Conservation (phyloP, 2,888 invertebrate species). For the Amblyjoppa fuscipennis region DNA sequence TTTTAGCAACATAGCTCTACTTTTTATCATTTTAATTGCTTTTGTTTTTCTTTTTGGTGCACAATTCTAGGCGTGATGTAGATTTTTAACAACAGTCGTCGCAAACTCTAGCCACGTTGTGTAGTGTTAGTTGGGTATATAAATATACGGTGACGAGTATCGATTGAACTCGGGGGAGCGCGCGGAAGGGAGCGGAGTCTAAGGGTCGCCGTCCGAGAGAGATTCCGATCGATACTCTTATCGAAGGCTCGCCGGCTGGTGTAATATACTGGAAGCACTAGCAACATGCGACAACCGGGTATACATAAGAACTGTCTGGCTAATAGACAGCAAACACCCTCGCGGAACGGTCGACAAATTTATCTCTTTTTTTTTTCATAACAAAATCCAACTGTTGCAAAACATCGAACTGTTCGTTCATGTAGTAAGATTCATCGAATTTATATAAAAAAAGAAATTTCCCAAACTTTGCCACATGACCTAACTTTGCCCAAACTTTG, state of each 20-base stretch:
- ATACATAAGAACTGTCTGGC: not conserved
- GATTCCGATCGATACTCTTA: constrained; percentile 76
- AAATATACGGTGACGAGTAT: constrained; percentile 75
- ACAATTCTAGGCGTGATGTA: not conserved
- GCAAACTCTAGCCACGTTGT: not conserved
- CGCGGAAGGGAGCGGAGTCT: constrained; percentile 67
- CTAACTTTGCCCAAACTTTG: not conserved
- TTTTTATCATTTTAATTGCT: not conserved
- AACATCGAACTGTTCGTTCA: not conserved
- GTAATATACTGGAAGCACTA: not conserved
- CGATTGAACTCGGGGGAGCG: constrained; percentile 71
- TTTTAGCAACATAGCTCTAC: not conserved
- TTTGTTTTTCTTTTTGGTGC: not conserved
- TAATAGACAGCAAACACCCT: constrained; percentile 17
- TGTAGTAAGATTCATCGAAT: not conserved
- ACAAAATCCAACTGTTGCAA: constrained; percentile 15
- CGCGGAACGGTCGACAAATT: constrained; percentile 9
- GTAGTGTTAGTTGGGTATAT: constrained; percentile 59
- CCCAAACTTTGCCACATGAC: not conserved
- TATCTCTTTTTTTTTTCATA: not conserved
- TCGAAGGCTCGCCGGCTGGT: constrained; percentile 54
- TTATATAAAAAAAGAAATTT: not conserved
- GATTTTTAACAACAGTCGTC: constrained; percentile 22
- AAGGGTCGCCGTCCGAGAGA: constrained; percentile 74
- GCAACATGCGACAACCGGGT: constrained; percentile 8